These are phyloP conservation scores for Microcebus lehilahytsara DNA, from an alignment of 2,113 vertebrate genomes.

Conservation along the genomic window DNA sequence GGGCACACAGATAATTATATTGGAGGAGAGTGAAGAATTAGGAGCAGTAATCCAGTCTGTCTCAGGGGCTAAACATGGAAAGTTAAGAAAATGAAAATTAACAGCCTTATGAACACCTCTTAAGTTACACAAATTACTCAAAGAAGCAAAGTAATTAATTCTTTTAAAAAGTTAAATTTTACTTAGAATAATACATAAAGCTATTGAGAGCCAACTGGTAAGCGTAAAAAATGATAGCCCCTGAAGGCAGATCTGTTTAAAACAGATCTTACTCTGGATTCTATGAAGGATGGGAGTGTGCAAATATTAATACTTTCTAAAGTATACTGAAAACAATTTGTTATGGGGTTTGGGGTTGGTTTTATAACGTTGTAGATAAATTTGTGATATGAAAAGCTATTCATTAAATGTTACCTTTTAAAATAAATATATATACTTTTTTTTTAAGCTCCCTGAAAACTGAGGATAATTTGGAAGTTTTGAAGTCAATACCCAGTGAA, in stretches of 20 bases:
- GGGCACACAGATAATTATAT: neutral
- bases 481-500: conserved; percentile 95
- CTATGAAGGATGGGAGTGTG: neutral
- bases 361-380: neutral
- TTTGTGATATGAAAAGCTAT: neutral
- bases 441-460: conserved; percentile 95
- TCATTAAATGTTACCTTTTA: conserved; percentile 24
- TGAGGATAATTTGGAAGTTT: conserved; percentile 92
- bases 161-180: conserved; percentile 24
- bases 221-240: neutral
- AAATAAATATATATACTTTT: conserved; percentile 8
- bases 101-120: neutral
- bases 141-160: neutral
- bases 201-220: neutral
- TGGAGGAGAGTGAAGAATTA: neutral
- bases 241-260: neutral
- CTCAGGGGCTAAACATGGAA: conserved; percentile 2
- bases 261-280: neutral
- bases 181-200: neutral
- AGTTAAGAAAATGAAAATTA: neutral
- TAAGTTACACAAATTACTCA: neutral
- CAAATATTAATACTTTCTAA: neutral
- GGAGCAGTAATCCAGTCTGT: neutral
- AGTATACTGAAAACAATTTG: neutral
- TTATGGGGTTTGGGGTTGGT: neutral